Percentiles rank a stretch among this genome's conserved stretches.
These are phyloP conservation scores for Emys orbicularis DNA, from an alignment of 2,797 vertebrate genomes.

Conservation along the genomic window DNA sequence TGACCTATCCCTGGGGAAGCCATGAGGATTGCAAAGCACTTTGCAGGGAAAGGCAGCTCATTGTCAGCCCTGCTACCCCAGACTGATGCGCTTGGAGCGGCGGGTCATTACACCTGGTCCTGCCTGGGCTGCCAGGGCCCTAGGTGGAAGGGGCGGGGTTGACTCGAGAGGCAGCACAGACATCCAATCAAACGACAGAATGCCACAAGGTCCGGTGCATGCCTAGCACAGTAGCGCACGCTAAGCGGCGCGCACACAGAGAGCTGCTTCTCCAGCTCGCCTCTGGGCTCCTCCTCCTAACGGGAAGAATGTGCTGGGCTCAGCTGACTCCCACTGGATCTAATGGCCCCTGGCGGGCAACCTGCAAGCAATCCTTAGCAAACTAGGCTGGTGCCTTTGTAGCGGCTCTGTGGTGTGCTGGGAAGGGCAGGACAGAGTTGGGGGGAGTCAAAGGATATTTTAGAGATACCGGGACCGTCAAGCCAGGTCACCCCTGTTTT, in stretches of 20 bases:
- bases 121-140: neutral
- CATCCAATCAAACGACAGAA: neutral
- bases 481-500: neutral
- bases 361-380: neutral
- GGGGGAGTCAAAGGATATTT: neutral
- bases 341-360: too few species aligned
- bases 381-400: neutral
- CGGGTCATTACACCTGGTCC: neutral
- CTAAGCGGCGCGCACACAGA: too few species aligned
- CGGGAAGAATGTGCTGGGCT: neutral
- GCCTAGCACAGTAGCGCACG: too few species aligned
- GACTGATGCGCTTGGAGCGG: neutral
- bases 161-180: neutral
- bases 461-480: neutral
- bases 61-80: neutral
- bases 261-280: neutral
- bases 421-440: neutral
- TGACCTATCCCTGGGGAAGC: neutral
- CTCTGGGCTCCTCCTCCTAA: too few species aligned
- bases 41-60: neutral
- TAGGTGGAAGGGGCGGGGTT: neutral
- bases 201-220: neutral
- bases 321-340: neutral
- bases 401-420: neutral
- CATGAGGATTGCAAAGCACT: neutral